These are phyloP conservation scores for Amphiprion percula DNA, from an alignment of 2,113 vertebrate species.

Conservation along the genomic window DNA sequence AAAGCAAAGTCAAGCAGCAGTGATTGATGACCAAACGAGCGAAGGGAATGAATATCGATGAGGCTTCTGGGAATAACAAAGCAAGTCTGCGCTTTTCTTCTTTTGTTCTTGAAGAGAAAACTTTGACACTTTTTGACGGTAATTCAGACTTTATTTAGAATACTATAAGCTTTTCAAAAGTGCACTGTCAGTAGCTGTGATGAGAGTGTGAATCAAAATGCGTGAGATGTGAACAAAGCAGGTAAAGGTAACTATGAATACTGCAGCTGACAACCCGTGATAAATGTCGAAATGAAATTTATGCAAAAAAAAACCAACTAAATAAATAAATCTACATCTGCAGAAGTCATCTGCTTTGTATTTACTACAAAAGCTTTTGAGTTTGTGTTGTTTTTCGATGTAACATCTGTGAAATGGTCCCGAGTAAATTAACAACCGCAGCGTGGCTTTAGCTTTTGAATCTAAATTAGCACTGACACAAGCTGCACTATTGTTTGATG, in stretches of 20 bases:
- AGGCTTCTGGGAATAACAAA: conserved; percentile 27
- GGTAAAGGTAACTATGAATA: conserved; percentile 6
- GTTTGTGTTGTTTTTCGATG: not conserved
- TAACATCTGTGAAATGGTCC: conserved; percentile 22
- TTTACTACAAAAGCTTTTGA: conserved; percentile 18
- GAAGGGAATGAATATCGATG: conserved; percentile 30
- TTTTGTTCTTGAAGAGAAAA: not conserved
- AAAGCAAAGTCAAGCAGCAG: conserved; percentile 35
- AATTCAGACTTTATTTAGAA: conserved; percentile 40
- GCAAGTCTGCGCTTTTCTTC: conserved; percentile 7
- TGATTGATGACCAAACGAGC: conserved; percentile 39
- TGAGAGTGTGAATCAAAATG: conserved; percentile 7
- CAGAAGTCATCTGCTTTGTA: conserved; percentile 16
- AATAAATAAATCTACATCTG: not conserved
- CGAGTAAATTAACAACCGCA: conserved; percentile 49
- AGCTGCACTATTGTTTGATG: conserved; percentile 34
- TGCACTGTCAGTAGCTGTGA: conserved; percentile 17
- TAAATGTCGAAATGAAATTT: conserved; percentile 26
- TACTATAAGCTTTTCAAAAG: conserved; percentile 35
- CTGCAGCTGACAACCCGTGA: conserved; percentile 7
- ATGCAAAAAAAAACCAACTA: conserved; percentile 1
- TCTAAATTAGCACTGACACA: conserved; percentile 43
- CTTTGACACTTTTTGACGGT: conserved; percentile 29
- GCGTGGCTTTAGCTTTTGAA: conserved; percentile 34
- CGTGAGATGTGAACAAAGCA: conserved; percentile 8